Base-by-base conservation (phyloP, 2,113 vertebrate species). In the Halcyon senegalensis region DNA sequence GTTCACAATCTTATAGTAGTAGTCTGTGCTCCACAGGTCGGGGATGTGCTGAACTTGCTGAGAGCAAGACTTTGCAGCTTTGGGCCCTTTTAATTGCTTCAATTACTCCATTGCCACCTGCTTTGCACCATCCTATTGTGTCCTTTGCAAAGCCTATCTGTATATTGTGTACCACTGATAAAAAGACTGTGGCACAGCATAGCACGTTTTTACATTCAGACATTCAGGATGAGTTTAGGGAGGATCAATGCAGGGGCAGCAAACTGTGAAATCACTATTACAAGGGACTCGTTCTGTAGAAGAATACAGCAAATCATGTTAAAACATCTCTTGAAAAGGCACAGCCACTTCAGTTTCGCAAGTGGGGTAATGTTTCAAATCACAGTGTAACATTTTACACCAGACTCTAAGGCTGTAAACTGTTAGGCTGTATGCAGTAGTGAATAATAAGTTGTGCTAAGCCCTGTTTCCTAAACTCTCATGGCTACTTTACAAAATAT, bases 201-300 rank as follows among this genome's bases (percentile, higher is more conserved):
- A 62, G 48, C 55, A 68, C 70, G 46, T 62, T 86, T 73, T 88
- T 85, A 21, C 33, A 31, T 83, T 84, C 46, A 73, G 82, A 64
- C 46, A 79, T 72, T 72, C 21, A 12, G 33, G 14, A 50, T 78
- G 85, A 80, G 37, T 73, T 83, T 91, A 74, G 44, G n/a, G 46
- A 51, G 48, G 75, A 93, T 81, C n/a, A 64, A 66, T 68, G 55
- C 23, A 76, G 27, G 20, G 48, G 51, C 67, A 89, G 68, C 67
- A 96, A 84, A 72, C 56, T 86, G 62, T 94, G 92, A 94, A 92
- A 68, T 50, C 85, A 64, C 55, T 84, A 13, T 83, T 92, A 77
- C 63, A 87, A 91, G 92, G 53, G 30, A 67, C 56, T 88, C 41
- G 35, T 85, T 93, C 55, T 89, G 19, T 87, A 53, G 82, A 94